These are phyloP conservation scores for Zaprionus camerounensis DNA, from an alignment of 1,140 invertebrate genomes.

Conservation along the genomic window DNA sequence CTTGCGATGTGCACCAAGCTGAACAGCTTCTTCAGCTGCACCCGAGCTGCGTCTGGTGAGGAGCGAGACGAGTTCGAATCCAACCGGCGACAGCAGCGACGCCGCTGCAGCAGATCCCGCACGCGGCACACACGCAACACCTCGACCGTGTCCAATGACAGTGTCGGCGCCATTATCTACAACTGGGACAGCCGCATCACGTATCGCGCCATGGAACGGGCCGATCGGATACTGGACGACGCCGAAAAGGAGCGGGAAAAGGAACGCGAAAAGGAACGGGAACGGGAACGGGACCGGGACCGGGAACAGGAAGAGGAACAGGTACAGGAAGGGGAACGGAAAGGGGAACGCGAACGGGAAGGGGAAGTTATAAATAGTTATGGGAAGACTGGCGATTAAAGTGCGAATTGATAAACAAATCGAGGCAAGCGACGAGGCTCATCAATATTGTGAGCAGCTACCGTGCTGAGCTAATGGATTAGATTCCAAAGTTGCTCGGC, in stretches of 20 bases:
- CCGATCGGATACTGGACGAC: neutral
- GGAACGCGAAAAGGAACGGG: neutral
- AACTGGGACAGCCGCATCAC: neutral
- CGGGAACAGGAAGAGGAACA: neutral
- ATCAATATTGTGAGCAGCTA: slow-evolving; percentile 37
- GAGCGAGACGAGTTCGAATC: slow-evolving; percentile 5
- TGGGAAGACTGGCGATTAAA: slow-evolving; percentile 14
- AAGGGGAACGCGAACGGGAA: neutral
- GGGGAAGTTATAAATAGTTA: neutral
- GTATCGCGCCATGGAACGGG: neutral
- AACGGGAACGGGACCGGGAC: neutral
- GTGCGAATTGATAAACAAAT: slow-evolving; percentile 26
- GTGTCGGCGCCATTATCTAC: neutral
- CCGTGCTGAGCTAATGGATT: slow-evolving; percentile 61
- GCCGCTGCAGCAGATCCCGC: neutral
- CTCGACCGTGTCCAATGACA: neutral
- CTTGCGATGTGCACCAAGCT: slow-evolving; percentile 41
- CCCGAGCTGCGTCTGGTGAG: slow-evolving; percentile 14
- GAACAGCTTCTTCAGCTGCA: slow-evolving; percentile 44
- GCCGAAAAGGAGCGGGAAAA: neutral
- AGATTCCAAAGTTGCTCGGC: slow-evolving; percentile 30
- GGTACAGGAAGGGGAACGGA: neutral
- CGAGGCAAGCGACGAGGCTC: slow-evolving; percentile 2
- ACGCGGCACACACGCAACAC: neutral
- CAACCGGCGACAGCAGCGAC: neutral